These are phyloP conservation scores for Troilus luridus DNA, from an alignment of 2,888 invertebrate genomes.

Conservation along the genomic window DNA sequence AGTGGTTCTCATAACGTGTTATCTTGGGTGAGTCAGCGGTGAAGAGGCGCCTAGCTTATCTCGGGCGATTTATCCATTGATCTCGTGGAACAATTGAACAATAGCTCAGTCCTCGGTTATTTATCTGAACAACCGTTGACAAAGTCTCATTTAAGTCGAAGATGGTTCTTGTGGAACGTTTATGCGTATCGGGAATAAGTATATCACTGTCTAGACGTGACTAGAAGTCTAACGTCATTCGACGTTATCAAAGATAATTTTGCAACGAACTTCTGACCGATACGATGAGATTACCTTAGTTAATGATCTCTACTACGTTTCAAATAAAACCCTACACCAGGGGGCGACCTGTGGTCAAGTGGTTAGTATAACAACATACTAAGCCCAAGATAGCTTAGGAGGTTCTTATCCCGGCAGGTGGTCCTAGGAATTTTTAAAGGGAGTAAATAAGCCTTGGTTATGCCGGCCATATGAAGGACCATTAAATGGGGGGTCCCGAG, in stretches of 20 bases:
- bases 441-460: too few species aligned
- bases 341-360: too few species aligned
- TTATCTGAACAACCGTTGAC: constrained; percentile 10
- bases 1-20: constrained; percentile 10
- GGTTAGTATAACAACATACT: too few species aligned
- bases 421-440: too few species aligned
- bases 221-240: background rate
- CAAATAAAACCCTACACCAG: too few species aligned
- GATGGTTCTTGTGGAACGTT: background rate
- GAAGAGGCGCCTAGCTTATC: constrained; percentile 18
- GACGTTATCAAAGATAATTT: background rate
- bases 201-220: background rate
- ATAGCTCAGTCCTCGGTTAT: background rate
- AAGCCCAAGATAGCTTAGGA: too few species aligned
- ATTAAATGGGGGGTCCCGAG: too few species aligned
- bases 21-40: background rate
- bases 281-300: background rate
- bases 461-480: too few species aligned
- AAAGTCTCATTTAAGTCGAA: background rate
- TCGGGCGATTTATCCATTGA: constrained; percentile 7
- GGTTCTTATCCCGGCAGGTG: too few species aligned
- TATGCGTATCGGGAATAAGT: background rate
- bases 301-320: too few species aligned
- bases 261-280: background rate
- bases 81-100: constrained; percentile 13